Evolutionary conservation across 2,888 invertebrate genomes (phyloP).

Genomic region (Ischnura elegans): DNA sequence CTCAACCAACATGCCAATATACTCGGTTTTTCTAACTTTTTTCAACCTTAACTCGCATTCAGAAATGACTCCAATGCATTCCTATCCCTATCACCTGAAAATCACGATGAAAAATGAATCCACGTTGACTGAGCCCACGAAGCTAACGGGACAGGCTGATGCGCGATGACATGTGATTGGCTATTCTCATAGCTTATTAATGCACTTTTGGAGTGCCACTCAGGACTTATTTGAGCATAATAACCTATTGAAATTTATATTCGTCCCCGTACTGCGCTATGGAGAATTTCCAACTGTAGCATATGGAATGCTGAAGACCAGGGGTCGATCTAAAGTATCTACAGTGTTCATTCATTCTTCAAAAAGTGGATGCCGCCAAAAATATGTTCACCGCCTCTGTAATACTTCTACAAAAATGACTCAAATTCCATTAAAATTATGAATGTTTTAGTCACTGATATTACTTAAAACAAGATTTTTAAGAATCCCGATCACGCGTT

Average conservation of each 20-base stretch:
- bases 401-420: no score
- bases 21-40: no score
- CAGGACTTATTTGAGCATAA: background rate
- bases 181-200: constrained; percentile 17
- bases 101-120: background rate
- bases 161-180: background rate
- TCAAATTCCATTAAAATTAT: no score
- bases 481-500: no score
- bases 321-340: background rate
- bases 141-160: background rate
- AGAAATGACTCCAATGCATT: background rate
- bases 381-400: no score
- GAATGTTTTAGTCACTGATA: no score
- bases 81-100: background rate
- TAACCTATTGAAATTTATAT: background rate
- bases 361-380: background rate
- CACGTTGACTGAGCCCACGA: background rate
- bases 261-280: background rate
- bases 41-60: background rate
- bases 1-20: no score
- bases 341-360: background rate
- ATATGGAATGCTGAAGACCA: background rate
- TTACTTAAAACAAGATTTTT: no score
- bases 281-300: background rate
- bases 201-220: background rate